Conservation (phyloP, 2,888 invertebrate species). For the Eristalinus sepulchralis region DNA sequence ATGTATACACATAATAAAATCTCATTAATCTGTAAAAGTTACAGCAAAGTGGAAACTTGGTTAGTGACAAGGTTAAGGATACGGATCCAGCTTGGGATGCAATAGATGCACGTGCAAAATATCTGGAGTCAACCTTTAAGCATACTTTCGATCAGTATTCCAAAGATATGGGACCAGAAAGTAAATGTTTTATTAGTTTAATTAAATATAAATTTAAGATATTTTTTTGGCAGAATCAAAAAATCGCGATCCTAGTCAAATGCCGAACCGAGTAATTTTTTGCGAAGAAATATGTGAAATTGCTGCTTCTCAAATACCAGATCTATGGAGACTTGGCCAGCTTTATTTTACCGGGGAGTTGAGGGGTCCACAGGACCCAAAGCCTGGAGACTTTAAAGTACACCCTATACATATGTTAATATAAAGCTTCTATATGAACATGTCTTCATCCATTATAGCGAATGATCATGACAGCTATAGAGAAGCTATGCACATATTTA, state of each 20-base stretch:
- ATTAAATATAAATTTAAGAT: not conserved
- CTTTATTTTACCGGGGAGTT: constrained; percentile 96
- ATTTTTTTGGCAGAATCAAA: constrained; percentile 75
- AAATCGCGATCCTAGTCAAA: constrained; percentile 77
- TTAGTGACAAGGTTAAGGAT: constrained; percentile 78
- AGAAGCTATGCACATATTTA: constrained; percentile 88
- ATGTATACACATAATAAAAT: not conserved
- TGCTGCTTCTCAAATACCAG: constrained; percentile 89
- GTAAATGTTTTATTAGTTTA: constrained; percentile 55
- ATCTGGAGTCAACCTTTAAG: constrained; percentile 83
- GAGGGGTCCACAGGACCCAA: constrained; percentile 87
- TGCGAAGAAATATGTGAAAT: constrained; percentile 90
- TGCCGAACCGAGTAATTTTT: constrained; percentile 87
- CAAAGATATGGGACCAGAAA: constrained; percentile 78
- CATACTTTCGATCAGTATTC: constrained; percentile 79
- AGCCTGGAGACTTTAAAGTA: constrained; percentile 90
- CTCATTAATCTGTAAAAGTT: constrained; percentile 58
- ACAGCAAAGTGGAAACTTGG: constrained; percentile 77
- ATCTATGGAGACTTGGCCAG: constrained; percentile 97
- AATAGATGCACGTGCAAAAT: constrained; percentile 91
- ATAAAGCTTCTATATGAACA: no score
- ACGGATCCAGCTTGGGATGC: constrained; percentile 99
- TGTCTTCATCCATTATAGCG: constrained; percentile 81
- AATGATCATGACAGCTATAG: constrained; percentile 90
- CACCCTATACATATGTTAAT: not conserved